Conservation (phyloP, 2,888 invertebrate genomes). For the Tetragonisca angustula region DNA sequence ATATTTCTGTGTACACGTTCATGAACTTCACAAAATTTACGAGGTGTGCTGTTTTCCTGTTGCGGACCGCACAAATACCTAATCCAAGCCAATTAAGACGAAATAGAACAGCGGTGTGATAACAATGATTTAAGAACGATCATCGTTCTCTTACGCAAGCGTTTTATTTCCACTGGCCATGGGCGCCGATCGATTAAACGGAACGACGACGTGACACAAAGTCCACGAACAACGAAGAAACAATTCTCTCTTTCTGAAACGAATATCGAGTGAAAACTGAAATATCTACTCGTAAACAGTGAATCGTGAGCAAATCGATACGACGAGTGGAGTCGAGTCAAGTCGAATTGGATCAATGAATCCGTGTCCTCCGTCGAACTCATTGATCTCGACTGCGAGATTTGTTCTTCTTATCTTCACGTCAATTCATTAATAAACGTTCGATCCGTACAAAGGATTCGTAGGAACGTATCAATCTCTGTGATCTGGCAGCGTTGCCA, state of each 20-base stretch:
- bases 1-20: too few species aligned
- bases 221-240: background rate
- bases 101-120: background rate
- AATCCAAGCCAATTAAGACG: conserved; percentile 9
- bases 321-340: background rate
- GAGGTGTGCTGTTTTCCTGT: too few species aligned
- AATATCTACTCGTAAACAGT: background rate
- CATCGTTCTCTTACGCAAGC: background rate
- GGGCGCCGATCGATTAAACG: conserved; percentile 3
- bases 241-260: background rate
- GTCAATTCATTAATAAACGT: conserved; percentile 45
- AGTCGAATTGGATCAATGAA: background rate
- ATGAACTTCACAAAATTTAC: too few species aligned
- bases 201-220: background rate
- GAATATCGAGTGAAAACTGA: background rate
- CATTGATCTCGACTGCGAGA: background rate
- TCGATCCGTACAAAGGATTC: conserved; percentile 23
- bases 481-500: conserved; percentile 42
- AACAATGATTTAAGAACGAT: background rate
- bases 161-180: background rate
- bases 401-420: background rate
- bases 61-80: background rate
- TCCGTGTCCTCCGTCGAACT: background rate
- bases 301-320: background rate
- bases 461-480: conserved; percentile 43